Evolutionary conservation across 2,113 vertebrate species (phyloP), one percentile per base, ranked within the genome.

Genomic region (Chiloscyllium plagiosum): DNA sequence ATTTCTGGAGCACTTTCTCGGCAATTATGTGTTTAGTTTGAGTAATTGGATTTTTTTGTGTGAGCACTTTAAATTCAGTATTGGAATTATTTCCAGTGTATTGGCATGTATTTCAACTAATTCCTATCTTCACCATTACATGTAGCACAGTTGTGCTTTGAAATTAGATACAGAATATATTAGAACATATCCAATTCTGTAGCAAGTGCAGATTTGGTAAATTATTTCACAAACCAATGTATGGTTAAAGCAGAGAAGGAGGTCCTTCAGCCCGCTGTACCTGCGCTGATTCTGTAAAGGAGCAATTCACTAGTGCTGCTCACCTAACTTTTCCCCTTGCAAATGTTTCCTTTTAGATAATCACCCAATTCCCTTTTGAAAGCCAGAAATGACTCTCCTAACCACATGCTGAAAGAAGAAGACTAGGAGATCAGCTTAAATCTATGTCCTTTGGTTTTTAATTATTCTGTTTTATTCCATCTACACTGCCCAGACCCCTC

Each of bases 1-100:
- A 95, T 95, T 95, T 72, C 20, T 95, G 94, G 42, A 95, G 70
- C 47, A 95, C 70, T 76, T 72, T 76, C 69, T 95, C 68, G 72
- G 37, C 94, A 95, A 72, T 70, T 95, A 95, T 72, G 29, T 95
- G 68, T 70, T 95, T 22, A 95, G 70, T 47, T 72, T 50, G 72
- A 76, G 72, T 72, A 95, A 95, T 95, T 76, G 94, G 94, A 72
- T 50, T 52, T 76, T 29, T 93, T 93, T 93, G 61, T 37, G 56
- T 37, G n/a, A 93, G 66, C 37, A 50, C 47, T 95, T 95, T 72
- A 72, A 93, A 66, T 93, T 95, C 68, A 70, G 68, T 29, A 29
- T 33, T 37, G 26, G 93, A 95, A 95, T 29, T 72, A 47, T 95
- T 95, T 76, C 24, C 94, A 29, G 26, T 72, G 69, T 72, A 47